Evolutionary conservation across 1,140 invertebrate species (phyloP), one percentile per base, ranked within the genome.

Genomic region (Tachypleus tridentatus): DNA sequence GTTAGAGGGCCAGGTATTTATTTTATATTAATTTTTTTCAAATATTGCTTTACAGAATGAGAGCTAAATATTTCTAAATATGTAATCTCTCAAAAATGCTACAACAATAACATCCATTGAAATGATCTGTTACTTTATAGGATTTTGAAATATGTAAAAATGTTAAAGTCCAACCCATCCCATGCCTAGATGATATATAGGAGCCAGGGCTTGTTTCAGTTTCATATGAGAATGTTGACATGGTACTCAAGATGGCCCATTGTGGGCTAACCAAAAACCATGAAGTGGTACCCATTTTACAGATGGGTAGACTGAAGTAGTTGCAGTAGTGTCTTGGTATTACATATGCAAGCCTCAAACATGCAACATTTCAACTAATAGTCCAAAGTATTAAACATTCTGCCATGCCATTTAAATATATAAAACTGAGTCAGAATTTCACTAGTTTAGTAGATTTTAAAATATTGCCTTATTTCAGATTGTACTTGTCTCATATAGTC

Each of bases 1-100:
- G 88, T 88, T 0, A 80, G 90, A 8, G 91, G 89, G 3, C 90
- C 91, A 0, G 88, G 88, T 67, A 64, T 10, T 48, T 29, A 11
- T 10, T 58, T 48, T 58, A 11, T 58, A 11, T n/a, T 10, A 29
- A 47, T 6, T 62, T 50, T 50, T 49, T 62, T 48, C n/a, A 57
- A 57, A 10, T n/a, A 56, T 57, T 63, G 3, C 11, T n/a, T 10
- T 57, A 56, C 5, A 3, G 3, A n/a, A 54, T 54, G 8, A 9
- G 8, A 54, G n/a, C 8, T 9, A 9, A n/a, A 8, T 9, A 54
- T n/a, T 9, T 54, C 2, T 54, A 54, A 9, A 9, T 8, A 54
- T 54, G 53, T n/a, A 54, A 9, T 8, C 8, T 54, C n/a, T 9
- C 53, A 54, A 9, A 54, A 3, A 54, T 54, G 1, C 8, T n/a